These are phyloP conservation scores for Polyergus mexicanus DNA, from an alignment of 1,140 invertebrate genomes.

Conservation along the genomic window DNA sequence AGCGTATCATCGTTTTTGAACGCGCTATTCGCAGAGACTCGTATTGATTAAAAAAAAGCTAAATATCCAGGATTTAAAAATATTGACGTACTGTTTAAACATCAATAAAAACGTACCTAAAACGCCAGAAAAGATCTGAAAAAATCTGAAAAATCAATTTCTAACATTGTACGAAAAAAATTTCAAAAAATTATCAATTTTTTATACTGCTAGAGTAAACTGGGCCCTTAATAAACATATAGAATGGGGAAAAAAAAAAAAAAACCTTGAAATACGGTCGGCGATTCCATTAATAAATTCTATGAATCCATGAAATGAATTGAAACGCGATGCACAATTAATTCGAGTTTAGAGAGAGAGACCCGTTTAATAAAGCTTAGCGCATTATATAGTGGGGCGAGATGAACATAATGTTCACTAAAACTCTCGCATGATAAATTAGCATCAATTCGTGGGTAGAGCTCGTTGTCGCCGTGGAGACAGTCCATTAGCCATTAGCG, in stretches of 20 bases:
- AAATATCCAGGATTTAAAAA: no score
- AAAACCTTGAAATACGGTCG: not conserved
- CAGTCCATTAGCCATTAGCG: slow-evolving; percentile 65
- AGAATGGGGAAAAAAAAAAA: not conserved
- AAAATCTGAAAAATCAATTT: no score
- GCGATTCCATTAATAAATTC: slow-evolving; percentile 23
- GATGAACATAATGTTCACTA: slow-evolving; percentile 8
- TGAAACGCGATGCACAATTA: slow-evolving; percentile 44
- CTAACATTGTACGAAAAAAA: no score
- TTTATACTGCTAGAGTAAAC: no score
- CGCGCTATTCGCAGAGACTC: no score
- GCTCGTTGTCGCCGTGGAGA: slow-evolving; percentile 12
- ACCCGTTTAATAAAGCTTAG: slow-evolving; percentile 42
- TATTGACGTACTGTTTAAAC: no score
- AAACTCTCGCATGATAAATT: slow-evolving; percentile 60
- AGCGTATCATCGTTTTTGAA: no score
- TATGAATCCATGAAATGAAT: slow-evolving; percentile 35
- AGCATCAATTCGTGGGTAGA: slow-evolving; percentile 57
- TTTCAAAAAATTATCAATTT: not conserved
- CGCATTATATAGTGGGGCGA: not conserved
- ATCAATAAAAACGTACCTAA: no score
- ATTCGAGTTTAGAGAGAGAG: slow-evolving; percentile 22
- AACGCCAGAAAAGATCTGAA: no score
- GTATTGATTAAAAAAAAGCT: no score
- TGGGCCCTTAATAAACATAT: not conserved